These are phyloP conservation scores for Psilanteris sp. DNA, from an alignment of 1,140 invertebrate genomes.

Conservation along the genomic window DNA sequence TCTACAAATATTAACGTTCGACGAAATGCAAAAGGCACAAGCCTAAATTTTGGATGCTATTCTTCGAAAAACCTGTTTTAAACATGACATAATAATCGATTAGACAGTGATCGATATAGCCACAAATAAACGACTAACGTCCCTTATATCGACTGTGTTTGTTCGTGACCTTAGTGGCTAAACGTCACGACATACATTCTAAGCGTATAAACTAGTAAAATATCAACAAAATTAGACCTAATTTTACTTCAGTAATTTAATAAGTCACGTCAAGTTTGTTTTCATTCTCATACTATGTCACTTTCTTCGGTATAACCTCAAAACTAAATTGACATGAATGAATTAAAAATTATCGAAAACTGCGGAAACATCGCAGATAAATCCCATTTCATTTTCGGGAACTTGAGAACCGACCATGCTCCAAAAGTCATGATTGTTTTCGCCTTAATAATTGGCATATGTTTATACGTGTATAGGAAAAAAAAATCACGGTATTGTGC, in stretches of 20 bases:
- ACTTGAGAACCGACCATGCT: too few relatives aligned
- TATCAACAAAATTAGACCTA: background rate
- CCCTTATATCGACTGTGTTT: constrained; percentile 37
- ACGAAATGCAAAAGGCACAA: too few relatives aligned
- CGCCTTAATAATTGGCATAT: background rate
- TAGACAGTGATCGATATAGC: constrained; percentile 35
- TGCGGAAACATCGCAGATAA: too few relatives aligned
- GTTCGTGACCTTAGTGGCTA: constrained; percentile 48
- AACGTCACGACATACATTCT: constrained; percentile 21
- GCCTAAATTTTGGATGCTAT: background rate
- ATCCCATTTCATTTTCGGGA: too few relatives aligned
- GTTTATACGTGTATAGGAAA: background rate
- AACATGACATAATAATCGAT: constrained; percentile 32
- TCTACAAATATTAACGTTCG: too few relatives aligned
- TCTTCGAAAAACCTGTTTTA: background rate
- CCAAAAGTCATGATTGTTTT: background rate
- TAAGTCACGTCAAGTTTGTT: too few relatives aligned
- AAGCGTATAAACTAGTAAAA: constrained; percentile 4
- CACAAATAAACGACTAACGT: constrained; percentile 54
- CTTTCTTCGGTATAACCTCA: too few relatives aligned
- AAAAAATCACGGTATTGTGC: background rate
- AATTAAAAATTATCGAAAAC: too few relatives aligned
- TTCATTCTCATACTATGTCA: too few relatives aligned
- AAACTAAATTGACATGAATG: too few relatives aligned
- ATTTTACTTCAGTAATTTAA: too few relatives aligned